Conservation (phyloP, 2,888 invertebrate species). For the Tholera decimalis region DNA sequence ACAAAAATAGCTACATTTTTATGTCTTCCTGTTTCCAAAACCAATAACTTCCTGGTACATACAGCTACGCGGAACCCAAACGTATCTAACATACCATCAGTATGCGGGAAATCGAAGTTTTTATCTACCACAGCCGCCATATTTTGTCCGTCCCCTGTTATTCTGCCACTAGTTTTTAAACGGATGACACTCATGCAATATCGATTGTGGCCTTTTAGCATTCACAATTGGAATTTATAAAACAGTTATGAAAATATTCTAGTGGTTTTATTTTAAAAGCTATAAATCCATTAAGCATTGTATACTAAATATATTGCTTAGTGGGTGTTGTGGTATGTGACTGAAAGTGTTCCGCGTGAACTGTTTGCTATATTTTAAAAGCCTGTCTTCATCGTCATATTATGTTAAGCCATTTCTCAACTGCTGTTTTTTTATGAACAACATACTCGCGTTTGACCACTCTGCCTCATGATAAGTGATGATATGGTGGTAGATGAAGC, state of each 20-base stretch:
- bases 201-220: slow-evolving; percentile 33
- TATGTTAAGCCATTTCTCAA: too few relatives aligned
- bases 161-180: slow-evolving; percentile 24
- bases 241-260: slow-evolving; percentile 34
- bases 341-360: neutral
- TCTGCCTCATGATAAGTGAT: too few relatives aligned
- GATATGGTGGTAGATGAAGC: too few relatives aligned
- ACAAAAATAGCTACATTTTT: neutral
- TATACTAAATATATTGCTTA: slow-evolving; percentile 3
- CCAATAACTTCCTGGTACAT: slow-evolving; percentile 28
- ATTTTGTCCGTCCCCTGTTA: slow-evolving; percentile 29
- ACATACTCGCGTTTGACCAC: too few relatives aligned
- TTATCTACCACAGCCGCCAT: slow-evolving; percentile 45
- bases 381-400: too few relatives aligned
- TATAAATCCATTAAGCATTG: too few relatives aligned
- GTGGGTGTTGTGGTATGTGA: slow-evolving; percentile 22
- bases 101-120: slow-evolving; percentile 52
- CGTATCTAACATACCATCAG: slow-evolving; percentile 48
- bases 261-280: slow-evolving; percentile 15
- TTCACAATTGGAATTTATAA: slow-evolving; percentile 28
- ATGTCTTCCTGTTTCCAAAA: neutral
- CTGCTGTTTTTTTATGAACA: too few relatives aligned
- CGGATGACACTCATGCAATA: slow-evolving; percentile 33
- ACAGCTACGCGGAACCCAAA: slow-evolving; percentile 17
- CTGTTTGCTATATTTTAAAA: neutral